Evolutionary conservation across 1,140 invertebrate genomes (phyloP).

Genomic region (Drosophila arawakana): DNA sequence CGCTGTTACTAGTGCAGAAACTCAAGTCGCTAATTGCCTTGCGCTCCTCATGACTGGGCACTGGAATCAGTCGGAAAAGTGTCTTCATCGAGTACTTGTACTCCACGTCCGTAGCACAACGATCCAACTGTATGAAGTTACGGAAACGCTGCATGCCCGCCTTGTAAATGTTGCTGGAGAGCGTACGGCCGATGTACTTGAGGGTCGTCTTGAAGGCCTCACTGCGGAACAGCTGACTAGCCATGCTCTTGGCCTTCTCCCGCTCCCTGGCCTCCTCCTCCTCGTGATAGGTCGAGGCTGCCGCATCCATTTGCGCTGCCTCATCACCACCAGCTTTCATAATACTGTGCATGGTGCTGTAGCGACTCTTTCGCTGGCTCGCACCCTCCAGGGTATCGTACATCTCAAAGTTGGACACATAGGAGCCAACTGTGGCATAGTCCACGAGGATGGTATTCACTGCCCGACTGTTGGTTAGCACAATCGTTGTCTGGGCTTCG

Average conservation of each 20-base stretch:
- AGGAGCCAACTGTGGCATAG: conserved; percentile 86
- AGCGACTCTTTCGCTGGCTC: not conserved
- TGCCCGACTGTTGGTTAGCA: conserved; percentile 86
- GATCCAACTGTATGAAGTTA: conserved; percentile 83
- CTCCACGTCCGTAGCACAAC: conserved; percentile 86
- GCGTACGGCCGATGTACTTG: conserved; percentile 56
- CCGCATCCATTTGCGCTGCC: not conserved
- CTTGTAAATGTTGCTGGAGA: conserved; percentile 60
- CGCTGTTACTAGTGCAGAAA: conserved; percentile 87
- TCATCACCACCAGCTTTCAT: not conserved
- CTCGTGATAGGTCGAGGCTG: not conserved
- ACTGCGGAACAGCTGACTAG: conserved; percentile 13
- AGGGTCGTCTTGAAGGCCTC: conserved; percentile 48
- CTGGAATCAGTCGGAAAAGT: conserved; percentile 87
- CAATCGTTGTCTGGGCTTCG: conserved; percentile 88
- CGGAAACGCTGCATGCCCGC: conserved; percentile 64
- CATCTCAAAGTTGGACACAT: conserved; percentile 90
- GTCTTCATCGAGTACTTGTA: conserved; percentile 87
- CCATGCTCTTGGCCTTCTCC: conserved; percentile 21
- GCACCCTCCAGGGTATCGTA: conserved; percentile 86
- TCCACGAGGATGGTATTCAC: conserved; percentile 86
- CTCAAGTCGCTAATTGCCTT: conserved; percentile 86
- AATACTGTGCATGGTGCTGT: not conserved
- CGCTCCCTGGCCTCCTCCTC: conserved; percentile 30
- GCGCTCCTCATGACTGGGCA: conserved; percentile 50